phyloP scores from a whole-genome alignment of 2,113 vertebrate species.

The Alexandromys fortis region DNA sequence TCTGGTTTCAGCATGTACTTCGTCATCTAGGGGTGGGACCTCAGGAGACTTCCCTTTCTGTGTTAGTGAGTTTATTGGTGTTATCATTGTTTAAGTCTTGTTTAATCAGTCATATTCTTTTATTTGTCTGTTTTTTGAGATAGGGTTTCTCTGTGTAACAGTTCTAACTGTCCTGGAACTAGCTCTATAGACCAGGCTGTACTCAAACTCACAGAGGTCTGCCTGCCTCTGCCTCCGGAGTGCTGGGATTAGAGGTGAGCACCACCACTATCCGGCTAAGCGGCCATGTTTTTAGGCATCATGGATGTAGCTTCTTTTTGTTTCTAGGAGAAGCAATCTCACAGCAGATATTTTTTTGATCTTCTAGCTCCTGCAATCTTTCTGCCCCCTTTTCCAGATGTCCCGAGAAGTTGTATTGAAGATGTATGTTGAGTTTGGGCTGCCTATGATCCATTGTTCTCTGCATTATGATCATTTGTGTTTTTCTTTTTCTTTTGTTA shows the following conservation, averaged over 20 bases:
- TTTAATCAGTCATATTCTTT: neutral
- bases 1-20: neutral
- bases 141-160: too few relatives aligned
- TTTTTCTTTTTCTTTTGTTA: neutral
- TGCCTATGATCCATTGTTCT: neutral
- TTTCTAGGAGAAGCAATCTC: neutral
- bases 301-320: neutral
- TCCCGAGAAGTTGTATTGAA: neutral
- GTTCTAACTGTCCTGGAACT: too few relatives aligned
- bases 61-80: neutral
- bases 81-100: neutral
- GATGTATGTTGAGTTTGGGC: neutral
- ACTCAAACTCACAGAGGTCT: too few relatives aligned
- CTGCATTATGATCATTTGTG: neutral
- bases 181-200: too few relatives aligned
- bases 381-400: neutral
- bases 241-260: too few relatives aligned
- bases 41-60: neutral
- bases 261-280: accelerated
- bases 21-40: neutral
- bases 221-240: too few relatives aligned
- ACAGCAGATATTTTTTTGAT: neutral
- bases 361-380: neutral
- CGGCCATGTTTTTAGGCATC: neutral
- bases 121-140: too few relatives aligned